Evolutionary conservation across 2,888 invertebrate genomes (phyloP).

Genomic region (Tromatobia lineatoria): DNA sequence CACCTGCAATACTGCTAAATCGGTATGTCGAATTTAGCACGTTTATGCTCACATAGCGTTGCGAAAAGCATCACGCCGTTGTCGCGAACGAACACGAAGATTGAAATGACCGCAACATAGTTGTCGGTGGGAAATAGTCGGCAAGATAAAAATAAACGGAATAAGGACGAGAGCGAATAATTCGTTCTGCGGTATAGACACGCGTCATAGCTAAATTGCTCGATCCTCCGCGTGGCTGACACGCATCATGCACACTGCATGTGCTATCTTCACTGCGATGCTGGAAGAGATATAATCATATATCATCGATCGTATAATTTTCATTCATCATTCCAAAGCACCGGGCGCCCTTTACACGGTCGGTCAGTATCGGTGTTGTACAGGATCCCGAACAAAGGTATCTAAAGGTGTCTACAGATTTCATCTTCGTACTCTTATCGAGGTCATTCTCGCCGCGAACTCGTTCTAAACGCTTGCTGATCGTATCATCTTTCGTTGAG

Average conservation of each 20-base stretch:
- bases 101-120: slow-evolving; percentile 36
- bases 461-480: neutral
- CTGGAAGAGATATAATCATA: slow-evolving; percentile 27
- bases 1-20: neutral
- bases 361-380: slow-evolving; percentile 16
- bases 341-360: slow-evolving; percentile 36
- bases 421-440: neutral
- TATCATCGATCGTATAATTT: slow-evolving; percentile 46
- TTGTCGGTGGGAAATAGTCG: neutral
- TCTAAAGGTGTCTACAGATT: neutral
- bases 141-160: neutral
- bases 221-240: neutral
- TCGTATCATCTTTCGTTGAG: slow-evolving; percentile 8
- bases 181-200: slow-evolving; percentile 16
- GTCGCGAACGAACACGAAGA: slow-evolving; percentile 2
- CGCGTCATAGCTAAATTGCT: slow-evolving; percentile 35
- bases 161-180: slow-evolving; percentile 10
- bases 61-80: slow-evolving; percentile 5
- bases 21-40: neutral
- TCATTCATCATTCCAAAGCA: slow-evolving; percentile 37
- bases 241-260: neutral
- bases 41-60: neutral
- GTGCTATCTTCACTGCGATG: neutral
- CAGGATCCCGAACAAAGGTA: slow-evolving; percentile 1
- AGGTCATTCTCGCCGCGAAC: neutral